A percentile compares a stretch with the other conserved stretches of the same genome.
phyloP scores from a whole-genome alignment of 1,140 invertebrate genomes.

The Venturia canescens region DNA sequence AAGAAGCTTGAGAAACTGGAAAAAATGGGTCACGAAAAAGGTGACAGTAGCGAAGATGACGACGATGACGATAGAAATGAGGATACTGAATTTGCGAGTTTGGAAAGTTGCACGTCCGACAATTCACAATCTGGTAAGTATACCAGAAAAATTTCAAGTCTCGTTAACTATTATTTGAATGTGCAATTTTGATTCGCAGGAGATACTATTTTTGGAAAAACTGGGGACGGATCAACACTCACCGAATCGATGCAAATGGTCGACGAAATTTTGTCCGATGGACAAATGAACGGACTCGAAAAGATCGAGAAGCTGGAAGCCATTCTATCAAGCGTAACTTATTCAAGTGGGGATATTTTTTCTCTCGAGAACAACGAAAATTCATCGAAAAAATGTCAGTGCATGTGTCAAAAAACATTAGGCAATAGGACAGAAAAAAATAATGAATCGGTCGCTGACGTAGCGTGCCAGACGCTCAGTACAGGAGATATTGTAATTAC shows the following conservation, averaged over 20 bases:
- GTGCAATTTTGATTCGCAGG: slow-evolving; percentile 15
- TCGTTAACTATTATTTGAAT: background rate
- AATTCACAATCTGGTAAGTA: slow-evolving; percentile 79
- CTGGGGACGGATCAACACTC: slow-evolving; percentile 90
- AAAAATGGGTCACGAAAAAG: slow-evolving; percentile 83
- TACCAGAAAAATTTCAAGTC: background rate
- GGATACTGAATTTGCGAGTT: slow-evolving; percentile 85
- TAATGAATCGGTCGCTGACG: slow-evolving; percentile 64
- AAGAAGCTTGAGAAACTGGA: slow-evolving; percentile 94
- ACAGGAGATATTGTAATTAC: slow-evolving; percentile 96
- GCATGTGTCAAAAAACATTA: slow-evolving; percentile 75
- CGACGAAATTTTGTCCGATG: slow-evolving; percentile 90
- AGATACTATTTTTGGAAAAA: slow-evolving; percentile 76
- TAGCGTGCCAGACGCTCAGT: slow-evolving; percentile 89
- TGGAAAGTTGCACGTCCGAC: slow-evolving; percentile 87
- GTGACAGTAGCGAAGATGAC: slow-evolving; percentile 82
- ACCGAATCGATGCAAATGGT: slow-evolving; percentile 94
- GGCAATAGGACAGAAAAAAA: slow-evolving; percentile 2
- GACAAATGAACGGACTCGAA: slow-evolving; percentile 89
- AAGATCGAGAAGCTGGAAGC: slow-evolving; percentile 92
- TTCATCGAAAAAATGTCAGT: slow-evolving; percentile 75
- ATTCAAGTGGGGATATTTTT: slow-evolving; percentile 74
- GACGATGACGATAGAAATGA: slow-evolving; percentile 83
- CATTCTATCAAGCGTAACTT: slow-evolving; percentile 87
- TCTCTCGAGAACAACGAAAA: slow-evolving; percentile 60